Percentiles rank a stretch among this genome's conserved stretches.
Conservation (phyloP, 2,888 invertebrate genomes). For the Thyatira batis region DNA sequence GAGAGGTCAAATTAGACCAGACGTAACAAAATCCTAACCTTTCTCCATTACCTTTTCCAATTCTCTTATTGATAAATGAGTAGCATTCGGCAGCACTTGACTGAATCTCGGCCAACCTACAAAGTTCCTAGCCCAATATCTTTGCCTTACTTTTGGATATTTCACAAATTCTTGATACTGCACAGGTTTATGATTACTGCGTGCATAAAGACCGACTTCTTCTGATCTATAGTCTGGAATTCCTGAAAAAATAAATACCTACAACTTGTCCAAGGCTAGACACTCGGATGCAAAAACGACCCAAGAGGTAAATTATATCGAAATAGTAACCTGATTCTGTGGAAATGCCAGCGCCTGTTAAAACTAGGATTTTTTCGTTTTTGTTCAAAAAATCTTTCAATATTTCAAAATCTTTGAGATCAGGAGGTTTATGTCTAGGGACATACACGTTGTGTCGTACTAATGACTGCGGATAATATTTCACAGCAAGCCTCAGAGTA, state of each 20-base stretch:
- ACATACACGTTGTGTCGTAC: slow-evolving; percentile 75
- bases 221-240: slow-evolving; percentile 97
- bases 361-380: slow-evolving; percentile 83
- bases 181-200: slow-evolving; percentile 91
- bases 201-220: slow-evolving; percentile 95
- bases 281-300: too few species aligned
- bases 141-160: slow-evolving; percentile 84
- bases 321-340: slow-evolving; percentile 90
- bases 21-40: too few species aligned
- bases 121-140: slow-evolving; percentile 98
- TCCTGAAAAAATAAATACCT: slow-evolving; percentile 74
- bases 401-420: slow-evolving; percentile 79
- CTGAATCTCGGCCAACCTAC: slow-evolving; percentile 96
- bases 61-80: slow-evolving; percentile 87
- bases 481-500: slow-evolving; percentile 22
- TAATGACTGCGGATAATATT: slow-evolving; percentile 20
- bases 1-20: too few species aligned
- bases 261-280: too few species aligned
- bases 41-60: slow-evolving; percentile 84
- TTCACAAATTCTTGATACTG: slow-evolving; percentile 92
- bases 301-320: too few species aligned
- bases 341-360: slow-evolving; percentile 98
- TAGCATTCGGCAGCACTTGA: slow-evolving; percentile 87
- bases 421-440: slow-evolving; percentile 87
- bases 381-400: slow-evolving; percentile 83